Evolutionary conservation across 1,140 invertebrate species (phyloP).

Genomic region (Drosophila lini): DNA sequence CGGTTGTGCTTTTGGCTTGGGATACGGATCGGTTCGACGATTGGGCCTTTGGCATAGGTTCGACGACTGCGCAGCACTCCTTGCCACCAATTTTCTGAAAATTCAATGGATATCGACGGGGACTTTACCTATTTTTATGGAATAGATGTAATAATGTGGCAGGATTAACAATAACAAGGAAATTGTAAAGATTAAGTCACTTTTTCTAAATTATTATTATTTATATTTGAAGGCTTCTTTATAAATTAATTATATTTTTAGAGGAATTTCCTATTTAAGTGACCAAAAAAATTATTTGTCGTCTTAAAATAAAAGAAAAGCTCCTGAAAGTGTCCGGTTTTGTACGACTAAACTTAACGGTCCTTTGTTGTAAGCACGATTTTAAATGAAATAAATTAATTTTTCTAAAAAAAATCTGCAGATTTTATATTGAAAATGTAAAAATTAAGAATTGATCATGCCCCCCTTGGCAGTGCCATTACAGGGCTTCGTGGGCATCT

Average conservation of each 20-base stretch:
- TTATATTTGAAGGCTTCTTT: too few relatives aligned
- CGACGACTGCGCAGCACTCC: slow-evolving; percentile 14
- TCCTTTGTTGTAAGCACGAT: background rate
- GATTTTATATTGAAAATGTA: too few relatives aligned
- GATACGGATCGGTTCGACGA: background rate
- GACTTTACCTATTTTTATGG: background rate
- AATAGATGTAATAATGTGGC: too few relatives aligned
- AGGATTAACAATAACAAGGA: background rate
- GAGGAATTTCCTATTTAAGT: background rate
- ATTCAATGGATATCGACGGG: background rate
- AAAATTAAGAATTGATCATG: background rate
- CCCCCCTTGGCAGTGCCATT: background rate
- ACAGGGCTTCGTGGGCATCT: background rate
- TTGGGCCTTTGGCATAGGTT: slow-evolving; percentile 17
- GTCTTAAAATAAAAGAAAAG: too few relatives aligned
- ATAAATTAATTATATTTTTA: background rate
- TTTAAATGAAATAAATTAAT: background rate
- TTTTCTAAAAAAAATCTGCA: background rate
- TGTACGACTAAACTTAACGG: background rate
- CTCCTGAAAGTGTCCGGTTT: too few relatives aligned
- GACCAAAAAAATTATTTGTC: background rate
- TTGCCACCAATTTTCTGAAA: slow-evolving; percentile 2
- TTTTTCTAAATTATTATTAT: background rate
- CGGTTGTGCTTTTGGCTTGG: slow-evolving; percentile 11
- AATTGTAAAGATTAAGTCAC: background rate